Conservation (phyloP, 2,113 vertebrate species). For the Microtus richardsoni region DNA sequence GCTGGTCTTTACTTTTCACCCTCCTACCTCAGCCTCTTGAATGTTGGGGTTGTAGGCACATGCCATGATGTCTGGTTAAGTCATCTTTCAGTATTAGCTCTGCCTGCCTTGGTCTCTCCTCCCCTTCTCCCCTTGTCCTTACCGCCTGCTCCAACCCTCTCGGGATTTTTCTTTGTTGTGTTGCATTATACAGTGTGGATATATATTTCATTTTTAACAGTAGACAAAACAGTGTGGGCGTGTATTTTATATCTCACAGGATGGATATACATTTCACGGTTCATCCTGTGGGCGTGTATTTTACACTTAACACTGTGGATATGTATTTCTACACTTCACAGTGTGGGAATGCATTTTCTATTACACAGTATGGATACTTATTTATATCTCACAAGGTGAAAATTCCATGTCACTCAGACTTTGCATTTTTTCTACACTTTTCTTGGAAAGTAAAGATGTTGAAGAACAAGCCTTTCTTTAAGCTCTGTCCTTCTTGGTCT, state of each 20-base stretch:
- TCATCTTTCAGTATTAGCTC: not conserved
- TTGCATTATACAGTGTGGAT: not conserved
- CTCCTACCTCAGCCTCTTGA: not conserved
- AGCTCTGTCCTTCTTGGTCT: not conserved
- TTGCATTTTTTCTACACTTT: not conserved
- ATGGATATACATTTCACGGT: not conserved
- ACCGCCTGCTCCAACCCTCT: not conserved
- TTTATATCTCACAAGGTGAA: not conserved
- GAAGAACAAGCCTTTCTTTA: not conserved
- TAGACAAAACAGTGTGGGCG: not conserved
- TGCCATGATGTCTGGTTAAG: not conserved
- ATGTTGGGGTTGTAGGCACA: not conserved
- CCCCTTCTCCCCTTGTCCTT: too few relatives aligned
- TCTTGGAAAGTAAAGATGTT: not conserved
- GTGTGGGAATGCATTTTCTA: not conserved
- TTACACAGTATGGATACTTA: not conserved
- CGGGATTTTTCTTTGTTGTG: not conserved
- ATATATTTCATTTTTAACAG: not conserved
- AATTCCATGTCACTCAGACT: not conserved
- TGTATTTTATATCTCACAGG: not conserved
- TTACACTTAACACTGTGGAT: not conserved
- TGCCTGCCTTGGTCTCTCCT: not conserved
- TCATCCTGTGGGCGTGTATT: not conserved
- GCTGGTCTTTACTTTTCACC: too few relatives aligned
- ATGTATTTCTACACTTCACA: not conserved